phyloP scores from a whole-genome alignment of 2,797 vertebrate genomes.

The Enteromius treurensis region DNA sequence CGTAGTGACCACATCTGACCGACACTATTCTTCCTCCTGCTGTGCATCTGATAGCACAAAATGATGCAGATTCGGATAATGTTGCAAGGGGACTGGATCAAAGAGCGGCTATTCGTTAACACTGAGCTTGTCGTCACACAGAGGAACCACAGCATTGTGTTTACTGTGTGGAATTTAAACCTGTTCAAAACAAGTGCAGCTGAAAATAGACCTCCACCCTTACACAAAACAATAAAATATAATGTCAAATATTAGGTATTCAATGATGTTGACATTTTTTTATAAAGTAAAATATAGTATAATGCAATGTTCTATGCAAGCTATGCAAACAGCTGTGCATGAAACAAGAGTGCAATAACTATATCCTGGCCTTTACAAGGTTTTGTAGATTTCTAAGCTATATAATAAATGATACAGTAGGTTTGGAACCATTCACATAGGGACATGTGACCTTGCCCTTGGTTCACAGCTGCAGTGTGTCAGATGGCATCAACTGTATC shows the following conservation, averaged over 20 bases:
- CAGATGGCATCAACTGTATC: not conserved
- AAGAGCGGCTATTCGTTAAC: not conserved
- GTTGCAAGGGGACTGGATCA: not conserved
- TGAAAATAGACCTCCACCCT: not conserved
- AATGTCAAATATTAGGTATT: not conserved
- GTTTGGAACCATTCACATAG: not conserved
- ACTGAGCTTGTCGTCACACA: slow-evolving; percentile 10
- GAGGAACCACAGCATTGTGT: slow-evolving; percentile 6
- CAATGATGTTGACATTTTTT: not conserved
- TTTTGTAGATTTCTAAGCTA: not conserved
- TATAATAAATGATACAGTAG: not conserved
- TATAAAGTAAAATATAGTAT: not conserved
- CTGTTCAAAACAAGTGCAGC: too few relatives aligned
- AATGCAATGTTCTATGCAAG: not conserved
- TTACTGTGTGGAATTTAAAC: not conserved
- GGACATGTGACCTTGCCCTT: slow-evolving; percentile 44
- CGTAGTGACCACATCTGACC: slow-evolving; percentile 66
- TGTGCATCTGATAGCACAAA: slow-evolving; percentile 35
- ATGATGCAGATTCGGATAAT: slow-evolving; percentile 27
- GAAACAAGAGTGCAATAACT: not conserved
- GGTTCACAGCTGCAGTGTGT: slow-evolving; percentile 22
- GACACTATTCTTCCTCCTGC: slow-evolving; percentile 12
- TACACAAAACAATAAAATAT: not conserved
- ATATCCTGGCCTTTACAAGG: not conserved
- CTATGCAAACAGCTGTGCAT: not conserved